Percentiles rank a stretch among this genome's conserved stretches.
phyloP scores from a whole-genome alignment of 2,113 vertebrate species.

The Rousettus leschenaultii region DNA sequence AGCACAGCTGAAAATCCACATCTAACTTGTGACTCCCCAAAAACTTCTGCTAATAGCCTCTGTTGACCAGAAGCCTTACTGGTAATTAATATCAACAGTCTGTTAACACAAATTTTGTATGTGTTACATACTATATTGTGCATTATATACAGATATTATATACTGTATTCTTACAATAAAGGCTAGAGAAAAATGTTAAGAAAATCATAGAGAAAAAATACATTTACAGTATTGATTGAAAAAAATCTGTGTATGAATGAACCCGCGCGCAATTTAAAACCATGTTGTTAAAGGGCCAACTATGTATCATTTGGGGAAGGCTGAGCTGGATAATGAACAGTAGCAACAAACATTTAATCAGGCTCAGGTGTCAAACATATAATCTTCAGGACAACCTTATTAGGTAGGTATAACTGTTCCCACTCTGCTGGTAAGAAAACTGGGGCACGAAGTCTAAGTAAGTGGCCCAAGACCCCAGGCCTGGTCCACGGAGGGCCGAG shows the following conservation, averaged over 20 bases:
- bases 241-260: neutral
- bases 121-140: neutral
- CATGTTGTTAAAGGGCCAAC: neutral
- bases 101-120: neutral
- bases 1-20: neutral
- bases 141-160: too few relatives aligned
- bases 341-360: neutral
- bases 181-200: neutral
- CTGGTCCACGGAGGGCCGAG: neutral
- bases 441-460: neutral
- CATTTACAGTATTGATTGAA: neutral
- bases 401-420: neutral
- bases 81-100: neutral
- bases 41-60: neutral
- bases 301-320: neutral
- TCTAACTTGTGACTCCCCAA: neutral
- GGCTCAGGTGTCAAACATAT: neutral
- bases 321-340: neutral
- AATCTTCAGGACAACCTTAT: neutral
- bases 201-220: neutral
- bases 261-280: neutral
- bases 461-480: neutral
- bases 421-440: constrained; percentile 6
- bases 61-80: neutral
- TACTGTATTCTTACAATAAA: neutral